Percentiles rank a stretch among this genome's conserved stretches.
phyloP scores from a whole-genome alignment of 2,113 vertebrate genomes.

The Dermatemys mawii region DNA sequence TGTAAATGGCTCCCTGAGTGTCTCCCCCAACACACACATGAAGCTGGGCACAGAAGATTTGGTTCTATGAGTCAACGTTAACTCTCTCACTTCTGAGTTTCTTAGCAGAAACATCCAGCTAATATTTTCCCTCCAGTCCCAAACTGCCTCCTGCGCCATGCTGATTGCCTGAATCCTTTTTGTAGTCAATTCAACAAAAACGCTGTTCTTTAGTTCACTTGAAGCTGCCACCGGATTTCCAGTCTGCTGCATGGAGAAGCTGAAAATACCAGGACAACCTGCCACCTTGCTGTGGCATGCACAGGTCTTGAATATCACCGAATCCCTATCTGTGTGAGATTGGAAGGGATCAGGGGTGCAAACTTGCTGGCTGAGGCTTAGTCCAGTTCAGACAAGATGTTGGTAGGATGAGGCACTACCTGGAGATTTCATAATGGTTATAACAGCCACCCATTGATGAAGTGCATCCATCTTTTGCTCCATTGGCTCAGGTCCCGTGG shows the following conservation, averaged over 20 bases:
- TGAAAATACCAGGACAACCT: background rate
- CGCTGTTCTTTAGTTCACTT: background rate
- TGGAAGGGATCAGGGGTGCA: no score
- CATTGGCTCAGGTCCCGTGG: background rate
- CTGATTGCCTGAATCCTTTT: rapidly evolving
- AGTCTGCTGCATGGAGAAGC: background rate
- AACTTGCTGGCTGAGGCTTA: no score
- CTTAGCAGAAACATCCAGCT: background rate
- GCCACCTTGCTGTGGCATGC: rapidly evolving
- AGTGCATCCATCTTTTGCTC: background rate
- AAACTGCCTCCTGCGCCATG: rapidly evolving
- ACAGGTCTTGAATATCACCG: no score
- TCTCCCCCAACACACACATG: no score
- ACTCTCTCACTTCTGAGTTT: rapidly evolving
- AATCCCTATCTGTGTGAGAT: no score
- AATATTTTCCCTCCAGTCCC: background rate
- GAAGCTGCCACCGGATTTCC: background rate
- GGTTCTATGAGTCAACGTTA: no score
- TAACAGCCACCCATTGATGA: no score
- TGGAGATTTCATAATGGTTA: no score
- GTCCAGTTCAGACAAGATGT: no score
- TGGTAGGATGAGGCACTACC: no score
- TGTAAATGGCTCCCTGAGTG: no score
- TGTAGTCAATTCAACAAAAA: rapidly evolving
- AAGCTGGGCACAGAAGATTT: no score